These are phyloP conservation scores for Lanius collurio DNA, from an alignment of 2,113 vertebrate genomes.

Conservation along the genomic window DNA sequence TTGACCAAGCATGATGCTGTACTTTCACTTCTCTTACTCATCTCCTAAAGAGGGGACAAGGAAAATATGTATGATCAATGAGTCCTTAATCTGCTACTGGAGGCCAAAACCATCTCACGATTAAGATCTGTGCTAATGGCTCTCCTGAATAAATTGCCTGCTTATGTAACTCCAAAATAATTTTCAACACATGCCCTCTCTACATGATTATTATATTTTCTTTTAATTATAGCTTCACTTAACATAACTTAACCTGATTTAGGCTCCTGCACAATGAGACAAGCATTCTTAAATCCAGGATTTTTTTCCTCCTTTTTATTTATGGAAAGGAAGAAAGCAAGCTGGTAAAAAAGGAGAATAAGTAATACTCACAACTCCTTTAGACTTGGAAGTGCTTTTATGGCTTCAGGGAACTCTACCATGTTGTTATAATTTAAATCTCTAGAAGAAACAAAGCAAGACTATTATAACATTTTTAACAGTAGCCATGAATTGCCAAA, in stretches of 20 bases:
- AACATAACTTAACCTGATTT: neutral
- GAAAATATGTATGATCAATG: neutral
- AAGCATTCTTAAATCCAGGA: neutral
- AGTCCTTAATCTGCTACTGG: neutral
- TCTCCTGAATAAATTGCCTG: conserved; percentile 1
- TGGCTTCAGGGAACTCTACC: conserved; percentile 90
- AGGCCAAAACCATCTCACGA: neutral
- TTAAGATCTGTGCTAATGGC: conserved; percentile 13
- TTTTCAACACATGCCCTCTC: conserved; percentile 14
- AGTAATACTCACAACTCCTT: conserved; percentile 93
- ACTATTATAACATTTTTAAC: neutral
- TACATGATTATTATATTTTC: neutral
- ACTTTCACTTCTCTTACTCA: neutral
- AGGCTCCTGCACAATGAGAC: neutral
- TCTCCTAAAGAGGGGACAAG: neutral
- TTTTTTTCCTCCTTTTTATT: neutral
- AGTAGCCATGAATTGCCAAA: neutral
- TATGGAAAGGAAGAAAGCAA: neutral
- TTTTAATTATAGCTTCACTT: conserved; percentile 6
- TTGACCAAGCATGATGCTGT: neutral
- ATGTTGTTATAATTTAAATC: conserved; percentile 98
- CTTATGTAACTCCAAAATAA: neutral
- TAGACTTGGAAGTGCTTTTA: conserved; percentile 89
- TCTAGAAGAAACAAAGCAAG: conserved; percentile 67
- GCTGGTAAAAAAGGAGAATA: neutral